phyloP scores from a whole-genome alignment of 2,113 vertebrate genomes.

The Oncorhynchus nerka region DNA sequence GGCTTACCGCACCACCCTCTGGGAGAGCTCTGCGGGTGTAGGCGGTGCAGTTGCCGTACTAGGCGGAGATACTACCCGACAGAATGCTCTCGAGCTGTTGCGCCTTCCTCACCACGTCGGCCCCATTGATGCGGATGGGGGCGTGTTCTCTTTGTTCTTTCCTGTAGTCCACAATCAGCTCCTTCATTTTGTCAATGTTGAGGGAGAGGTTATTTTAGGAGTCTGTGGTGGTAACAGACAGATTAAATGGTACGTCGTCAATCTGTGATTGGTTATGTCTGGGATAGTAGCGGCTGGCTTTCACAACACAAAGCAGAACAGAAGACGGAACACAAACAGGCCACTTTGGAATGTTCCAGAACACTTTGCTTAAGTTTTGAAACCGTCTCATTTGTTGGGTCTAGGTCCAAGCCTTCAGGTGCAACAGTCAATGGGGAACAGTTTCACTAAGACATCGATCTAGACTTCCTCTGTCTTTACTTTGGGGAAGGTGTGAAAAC shows the following conservation, averaged over 20 bases:
- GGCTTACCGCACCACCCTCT: too few relatives aligned
- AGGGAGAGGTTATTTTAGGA: background rate
- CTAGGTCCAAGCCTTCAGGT: background rate
- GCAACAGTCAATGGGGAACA: background rate
- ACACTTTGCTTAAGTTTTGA: background rate
- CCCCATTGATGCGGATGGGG: too few relatives aligned
- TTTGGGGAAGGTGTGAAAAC: background rate
- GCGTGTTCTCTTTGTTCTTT: too few relatives aligned
- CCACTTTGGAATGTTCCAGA: background rate
- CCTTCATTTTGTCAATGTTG: too few relatives aligned
- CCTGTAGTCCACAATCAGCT: too few relatives aligned
- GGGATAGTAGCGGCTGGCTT: background rate
- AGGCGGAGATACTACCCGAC: too few relatives aligned
- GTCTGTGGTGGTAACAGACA: slow-evolving; percentile 5
- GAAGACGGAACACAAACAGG: background rate
- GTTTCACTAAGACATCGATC: background rate
- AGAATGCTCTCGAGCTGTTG: too few relatives aligned
- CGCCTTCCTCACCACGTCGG: too few relatives aligned
- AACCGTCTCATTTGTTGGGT: background rate
- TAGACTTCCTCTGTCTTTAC: background rate
- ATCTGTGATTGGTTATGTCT: background rate
- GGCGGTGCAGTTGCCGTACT: too few relatives aligned
- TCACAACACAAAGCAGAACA: background rate
- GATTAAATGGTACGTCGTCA: background rate
- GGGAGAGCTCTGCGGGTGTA: too few relatives aligned